phyloP scores from a whole-genome alignment of 2,888 invertebrate species.

The Rhagium mordax region DNA sequence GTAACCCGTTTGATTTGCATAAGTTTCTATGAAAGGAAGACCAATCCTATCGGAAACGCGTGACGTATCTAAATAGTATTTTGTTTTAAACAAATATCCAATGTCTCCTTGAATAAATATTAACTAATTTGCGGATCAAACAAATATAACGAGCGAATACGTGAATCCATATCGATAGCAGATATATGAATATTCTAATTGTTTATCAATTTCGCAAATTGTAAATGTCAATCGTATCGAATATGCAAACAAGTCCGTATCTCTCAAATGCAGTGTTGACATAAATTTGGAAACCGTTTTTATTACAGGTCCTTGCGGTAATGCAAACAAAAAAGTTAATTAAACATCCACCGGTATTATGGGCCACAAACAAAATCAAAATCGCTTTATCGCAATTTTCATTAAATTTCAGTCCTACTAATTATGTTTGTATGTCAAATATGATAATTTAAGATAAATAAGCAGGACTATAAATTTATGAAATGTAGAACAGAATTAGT shows the following conservation, averaged over 20 bases:
- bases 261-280: constrained; percentile 47
- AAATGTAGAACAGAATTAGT: no score
- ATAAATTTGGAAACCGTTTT: constrained; percentile 38
- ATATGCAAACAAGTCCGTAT: constrained; percentile 44
- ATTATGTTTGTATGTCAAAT: neutral
- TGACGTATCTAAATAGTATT: neutral
- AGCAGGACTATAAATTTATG: neutral
- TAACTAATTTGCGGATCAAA: constrained; percentile 10
- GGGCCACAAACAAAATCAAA: constrained; percentile 38
- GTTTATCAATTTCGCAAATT: constrained; percentile 35
- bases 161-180: constrained; percentile 8
- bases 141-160: neutral
- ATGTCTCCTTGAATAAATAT: constrained; percentile 15
- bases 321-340: constrained; percentile 42
- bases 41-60: neutral
- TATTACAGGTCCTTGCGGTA: constrained; percentile 29
- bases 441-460: neutral
- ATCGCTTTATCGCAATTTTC: neutral
- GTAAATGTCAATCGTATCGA: constrained; percentile 38
- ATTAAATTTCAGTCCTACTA: neutral
- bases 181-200: constrained; percentile 20
- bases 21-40: neutral
- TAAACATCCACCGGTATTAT: constrained; percentile 36
- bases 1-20: neutral
- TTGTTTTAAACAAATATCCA: constrained; percentile 7